These are phyloP conservation scores for Aspiorhynchus laticeps DNA, from an alignment of 2,113 vertebrate species.

Conservation along the genomic window DNA sequence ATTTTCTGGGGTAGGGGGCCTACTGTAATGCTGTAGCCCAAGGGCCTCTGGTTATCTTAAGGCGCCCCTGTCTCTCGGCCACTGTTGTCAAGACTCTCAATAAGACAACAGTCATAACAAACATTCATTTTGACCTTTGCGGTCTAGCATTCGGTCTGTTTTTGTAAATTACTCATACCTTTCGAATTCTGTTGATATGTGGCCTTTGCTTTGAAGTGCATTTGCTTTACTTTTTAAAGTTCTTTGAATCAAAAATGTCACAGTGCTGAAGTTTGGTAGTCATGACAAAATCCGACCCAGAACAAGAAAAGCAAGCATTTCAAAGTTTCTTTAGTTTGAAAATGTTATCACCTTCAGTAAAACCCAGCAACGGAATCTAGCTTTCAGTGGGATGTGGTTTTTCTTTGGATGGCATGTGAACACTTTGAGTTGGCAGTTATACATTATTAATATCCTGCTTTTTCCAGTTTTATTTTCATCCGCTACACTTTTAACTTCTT, in stretches of 20 bases:
- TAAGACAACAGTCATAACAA: background rate
- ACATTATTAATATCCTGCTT: conserved; percentile 76
- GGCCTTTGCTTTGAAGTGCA: background rate
- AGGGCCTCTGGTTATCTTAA: too few species aligned
- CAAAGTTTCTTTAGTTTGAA: background rate
- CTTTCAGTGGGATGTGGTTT: background rate
- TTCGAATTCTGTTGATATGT: background rate
- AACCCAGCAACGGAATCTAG: background rate
- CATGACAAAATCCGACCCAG: background rate
- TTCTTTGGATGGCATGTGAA: background rate
- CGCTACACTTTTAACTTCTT: conserved; percentile 73
- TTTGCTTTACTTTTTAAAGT: background rate
- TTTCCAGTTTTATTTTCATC: conserved; percentile 76
- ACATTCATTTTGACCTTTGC: background rate
- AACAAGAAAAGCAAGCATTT: conserved; percentile 1
- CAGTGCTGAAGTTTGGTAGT: background rate
- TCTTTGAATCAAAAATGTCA: background rate
- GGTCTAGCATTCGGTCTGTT: background rate
- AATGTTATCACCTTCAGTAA: background rate
- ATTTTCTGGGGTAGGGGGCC: too few species aligned
- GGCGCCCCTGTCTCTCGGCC: too few species aligned
- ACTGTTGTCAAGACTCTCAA: background rate
- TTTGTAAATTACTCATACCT: background rate
- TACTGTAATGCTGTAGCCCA: too few species aligned
- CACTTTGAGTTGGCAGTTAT: conserved; percentile 68